Base-by-base conservation (phyloP, 2,888 invertebrate species). In the Harpalus rufipes region DNA sequence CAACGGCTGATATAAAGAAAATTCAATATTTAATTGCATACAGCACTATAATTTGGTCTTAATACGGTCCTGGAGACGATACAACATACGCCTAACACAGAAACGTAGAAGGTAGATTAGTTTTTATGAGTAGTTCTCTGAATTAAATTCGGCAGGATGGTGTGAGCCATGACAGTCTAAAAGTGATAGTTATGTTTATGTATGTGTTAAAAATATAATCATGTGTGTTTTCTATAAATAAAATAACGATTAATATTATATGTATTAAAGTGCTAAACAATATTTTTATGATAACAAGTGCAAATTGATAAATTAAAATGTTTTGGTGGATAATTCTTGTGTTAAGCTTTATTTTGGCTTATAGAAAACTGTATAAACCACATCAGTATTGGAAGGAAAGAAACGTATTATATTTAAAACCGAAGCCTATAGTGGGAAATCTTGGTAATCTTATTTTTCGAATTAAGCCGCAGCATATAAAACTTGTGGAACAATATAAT, bases 381-480 rank as follows among this genome's bases (percentile, higher is more conserved):
- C 78, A 85, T 39, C 41, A 58, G 21, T 85, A 86, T 72, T 87
- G 87, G 87, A 82, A 80, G n/a, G 81, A 86, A 8, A 39, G 32
- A 16, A 86, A 85, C 16, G 72, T 87, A 18, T 84, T 82, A n/a
- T 85, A 85, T 51, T 44, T 25, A 16, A 85, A 82, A 81, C 86
- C 84, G 68, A n/a, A 61, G 21, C 86, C 84, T 14, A 14, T 86
- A 12, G 18, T 87, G 6, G 87, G 87, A 32, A 86, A 86, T 74
- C 81, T 85, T 59, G 8, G 58, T 8, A n/a, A 56, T 10, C 7
- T 86, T 68, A n/a, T 68, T 12, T 85, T 86, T 21, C 65, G 61
- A 51, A 56, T 51, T 14, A 83, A 84, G 56, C 51, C 83, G 10
- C 63, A 82, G 10, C 68, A 44, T 25, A 61, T 85, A 10, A n/a